phyloP scores from a whole-genome alignment of 2,113 vertebrate genomes.

The Ciconia stormi region DNA sequence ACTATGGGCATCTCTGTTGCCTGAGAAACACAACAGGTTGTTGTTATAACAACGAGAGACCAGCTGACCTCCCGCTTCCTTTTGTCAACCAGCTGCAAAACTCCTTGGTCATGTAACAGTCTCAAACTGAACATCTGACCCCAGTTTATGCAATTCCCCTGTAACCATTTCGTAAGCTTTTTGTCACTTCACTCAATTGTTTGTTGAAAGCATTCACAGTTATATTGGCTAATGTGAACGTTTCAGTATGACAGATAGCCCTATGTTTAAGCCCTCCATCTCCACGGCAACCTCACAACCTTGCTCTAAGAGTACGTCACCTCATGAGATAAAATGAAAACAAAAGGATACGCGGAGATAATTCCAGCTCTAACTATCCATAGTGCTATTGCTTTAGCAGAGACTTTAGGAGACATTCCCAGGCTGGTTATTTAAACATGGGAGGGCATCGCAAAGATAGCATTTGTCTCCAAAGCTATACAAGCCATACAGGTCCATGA shows the following conservation, averaged over 20 bases:
- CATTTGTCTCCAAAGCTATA: neutral
- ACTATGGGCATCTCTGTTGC: conserved; percentile 22
- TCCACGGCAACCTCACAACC: conserved; percentile 29
- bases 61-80: conserved; percentile 35
- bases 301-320: neutral
- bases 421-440: neutral
- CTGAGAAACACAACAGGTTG: conserved; percentile 48
- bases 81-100: conserved; percentile 16
- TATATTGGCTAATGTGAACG: neutral
- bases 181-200: conserved; percentile 50
- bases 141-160: conserved; percentile 49
- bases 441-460: neutral
- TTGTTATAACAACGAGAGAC: conserved; percentile 31
- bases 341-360: accelerated
- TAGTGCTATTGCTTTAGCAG: neutral
- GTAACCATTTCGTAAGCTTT: conserved; percentile 24
- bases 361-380: neutral
- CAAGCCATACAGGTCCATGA: neutral
- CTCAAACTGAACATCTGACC: conserved; percentile 36
- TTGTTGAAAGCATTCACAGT: conserved; percentile 14
- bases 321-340: neutral
- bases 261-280: neutral
- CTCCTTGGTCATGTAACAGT: neutral
- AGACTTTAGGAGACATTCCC: neutral
- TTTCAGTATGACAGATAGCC: neutral